Conservation (phyloP, 1,140 invertebrate genomes). For the Whitmania pigra region DNA sequence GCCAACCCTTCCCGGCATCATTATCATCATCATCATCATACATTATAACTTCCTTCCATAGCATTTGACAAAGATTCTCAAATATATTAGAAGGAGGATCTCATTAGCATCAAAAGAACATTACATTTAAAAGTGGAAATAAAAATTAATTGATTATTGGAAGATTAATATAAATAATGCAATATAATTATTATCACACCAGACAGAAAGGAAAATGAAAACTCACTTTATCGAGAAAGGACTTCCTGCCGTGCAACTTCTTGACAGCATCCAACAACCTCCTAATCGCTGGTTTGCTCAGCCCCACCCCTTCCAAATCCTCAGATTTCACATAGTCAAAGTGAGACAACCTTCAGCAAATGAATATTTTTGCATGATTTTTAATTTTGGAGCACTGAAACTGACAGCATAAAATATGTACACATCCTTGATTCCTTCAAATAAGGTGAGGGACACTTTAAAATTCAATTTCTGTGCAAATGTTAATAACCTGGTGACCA, state of each 20-base stretch:
- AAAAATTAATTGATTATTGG: background rate
- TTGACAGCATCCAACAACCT: conserved; percentile 79
- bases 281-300: conserved; percentile 78
- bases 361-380: too few relatives aligned
- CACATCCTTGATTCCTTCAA: too few relatives aligned
- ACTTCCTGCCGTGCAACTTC: conserved; percentile 66
- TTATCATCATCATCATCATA: too few relatives aligned
- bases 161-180: conserved; percentile 12
- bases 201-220: too few relatives aligned
- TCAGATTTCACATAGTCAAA: conserved; percentile 88
- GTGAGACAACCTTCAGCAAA: conserved; percentile 57
- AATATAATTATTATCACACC: conserved; percentile 4
- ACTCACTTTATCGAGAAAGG: conserved; percentile 65
- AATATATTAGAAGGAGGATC: background rate
- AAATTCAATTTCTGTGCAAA: background rate
- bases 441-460: background rate
- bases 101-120: background rate
- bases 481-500: conserved; percentile 46
- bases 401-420: too few relatives aligned
- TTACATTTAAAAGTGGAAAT: background rate
- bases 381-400: too few relatives aligned
- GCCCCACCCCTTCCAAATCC: conserved; percentile 83
- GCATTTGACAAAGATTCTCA: too few relatives aligned
- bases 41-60: too few relatives aligned
- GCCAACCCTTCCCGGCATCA: too few relatives aligned